phyloP scores from a whole-genome alignment of 1,140 invertebrate species.

The Cydia amplana region DNA sequence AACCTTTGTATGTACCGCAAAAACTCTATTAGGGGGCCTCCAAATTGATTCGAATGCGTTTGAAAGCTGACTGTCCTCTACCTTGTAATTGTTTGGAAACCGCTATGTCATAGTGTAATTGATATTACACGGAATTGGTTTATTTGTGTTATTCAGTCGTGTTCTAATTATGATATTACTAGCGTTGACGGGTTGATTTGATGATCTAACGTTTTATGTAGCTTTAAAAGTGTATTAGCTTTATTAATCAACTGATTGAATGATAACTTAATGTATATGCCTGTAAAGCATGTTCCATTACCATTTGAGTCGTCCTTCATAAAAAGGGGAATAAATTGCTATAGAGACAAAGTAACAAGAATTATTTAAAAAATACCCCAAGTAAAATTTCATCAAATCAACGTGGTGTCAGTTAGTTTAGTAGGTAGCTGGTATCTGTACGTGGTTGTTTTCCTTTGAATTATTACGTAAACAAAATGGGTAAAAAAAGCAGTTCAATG shows the following conservation, averaged over 20 bases:
- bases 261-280: not conserved
- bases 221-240: not conserved
- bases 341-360: too few species aligned
- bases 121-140: conserved; percentile 1
- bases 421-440: too few species aligned
- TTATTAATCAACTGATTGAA: not conserved
- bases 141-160: not conserved
- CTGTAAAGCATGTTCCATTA: not conserved
- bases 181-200: not conserved
- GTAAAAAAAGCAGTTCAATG: too few species aligned
- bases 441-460: too few species aligned
- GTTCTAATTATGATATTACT: not conserved
- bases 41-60: conserved; percentile 20
- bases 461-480: too few species aligned
- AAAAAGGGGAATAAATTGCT: too few species aligned
- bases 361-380: too few species aligned
- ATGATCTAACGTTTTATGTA: not conserved
- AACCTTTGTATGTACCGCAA: not conserved
- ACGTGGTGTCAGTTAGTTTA: too few species aligned
- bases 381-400: too few species aligned
- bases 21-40: not conserved
- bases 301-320: not conserved
- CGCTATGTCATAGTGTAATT: not conserved
- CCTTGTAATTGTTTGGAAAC: not conserved
- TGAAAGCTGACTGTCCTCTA: not conserved